Evolutionary conservation across 1,140 invertebrate genomes (phyloP), one percentile per base, ranked within the genome.

Genomic region (Drosophila asahinai): DNA sequence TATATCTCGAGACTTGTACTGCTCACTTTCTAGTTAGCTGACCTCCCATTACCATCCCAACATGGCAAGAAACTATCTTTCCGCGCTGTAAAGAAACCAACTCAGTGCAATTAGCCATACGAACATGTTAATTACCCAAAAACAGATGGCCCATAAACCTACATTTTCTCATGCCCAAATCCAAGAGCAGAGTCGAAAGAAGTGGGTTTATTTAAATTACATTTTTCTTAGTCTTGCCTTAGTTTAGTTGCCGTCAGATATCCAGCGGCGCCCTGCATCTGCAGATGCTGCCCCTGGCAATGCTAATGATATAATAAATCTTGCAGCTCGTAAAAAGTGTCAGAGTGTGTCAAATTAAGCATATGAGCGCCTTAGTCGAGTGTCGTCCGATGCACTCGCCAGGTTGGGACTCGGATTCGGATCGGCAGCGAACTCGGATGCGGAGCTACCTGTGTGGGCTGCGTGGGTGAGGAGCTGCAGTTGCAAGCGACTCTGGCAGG

Each of bases 271-370:
- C 30, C 19, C 15, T 15, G 17, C 63, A 66, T n/a, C 52, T 71
- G 45, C 67, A 38, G 38, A 38, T 43, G 36, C 45, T 72, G 45
- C 71, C 71, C 67, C 67, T 73, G 68, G 47, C 54, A 22, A 58
- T 67, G 65, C 81, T 87, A 89, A 89, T 90, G 78, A 84, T 81
- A 66, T 43, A 78, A 90, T 90, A 90, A 90, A 89, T 89, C 84
- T 89, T 59, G 62, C 17, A 33, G 52, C 86, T 81, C 68, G 73
- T 81, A 66, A 79, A 90, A 64, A 72, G 74, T 75, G 81, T 77
- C 70, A 68, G 84, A 72, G 47, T 68, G 70, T 81, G 84, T 89
- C 83, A 89, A 89, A 87, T 89, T 83, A 83, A 48, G 43, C 63
- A 61, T 64, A 73, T 73, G 55, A 52, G 63, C 36, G 33, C 14